phyloP scores from a whole-genome alignment of 2,888 invertebrate genomes.

The Holacanthella duospinosa region DNA sequence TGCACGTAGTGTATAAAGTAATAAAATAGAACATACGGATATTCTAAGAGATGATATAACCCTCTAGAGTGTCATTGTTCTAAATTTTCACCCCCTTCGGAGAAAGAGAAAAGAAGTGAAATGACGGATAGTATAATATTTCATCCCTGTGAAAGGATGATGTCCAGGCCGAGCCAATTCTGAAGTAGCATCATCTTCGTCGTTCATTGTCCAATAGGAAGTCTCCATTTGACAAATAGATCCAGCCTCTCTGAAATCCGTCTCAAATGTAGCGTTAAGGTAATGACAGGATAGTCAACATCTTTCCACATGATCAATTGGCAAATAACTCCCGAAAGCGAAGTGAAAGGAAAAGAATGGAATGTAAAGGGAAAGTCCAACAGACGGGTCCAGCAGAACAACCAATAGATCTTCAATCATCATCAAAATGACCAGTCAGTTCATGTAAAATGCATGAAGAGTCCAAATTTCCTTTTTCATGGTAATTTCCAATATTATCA shows the following conservation, averaged over 20 bases:
- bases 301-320: slow-evolving; percentile 5
- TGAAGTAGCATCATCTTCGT: too few relatives aligned
- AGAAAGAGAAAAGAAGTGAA: too few relatives aligned
- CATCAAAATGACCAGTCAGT: slow-evolving; percentile 2
- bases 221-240: too few relatives aligned
- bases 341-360: not conserved
- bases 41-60: too few relatives aligned
- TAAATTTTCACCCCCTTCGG: too few relatives aligned
- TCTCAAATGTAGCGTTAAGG: slow-evolving; percentile 5
- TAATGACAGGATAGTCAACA: slow-evolving; percentile 4
- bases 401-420: slow-evolving; percentile 2
- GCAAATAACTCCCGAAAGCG: not conserved
- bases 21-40: too few relatives aligned
- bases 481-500: not conserved
- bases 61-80: too few relatives aligned
- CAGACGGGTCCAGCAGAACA: not conserved
- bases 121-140: too few relatives aligned
- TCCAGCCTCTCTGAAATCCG: not conserved
- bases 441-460: slow-evolving; percentile 5
- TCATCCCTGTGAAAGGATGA: too few relatives aligned
- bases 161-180: too few relatives aligned
- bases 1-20: too few relatives aligned
- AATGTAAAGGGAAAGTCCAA: not conserved
- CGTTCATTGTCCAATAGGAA: too few relatives aligned
- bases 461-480: not conserved